A percentile compares a stretch with the other conserved stretches of the same genome.
These are phyloP conservation scores for Prionace glauca DNA, from an alignment of 2,797 vertebrate genomes.

Conservation along the genomic window DNA sequence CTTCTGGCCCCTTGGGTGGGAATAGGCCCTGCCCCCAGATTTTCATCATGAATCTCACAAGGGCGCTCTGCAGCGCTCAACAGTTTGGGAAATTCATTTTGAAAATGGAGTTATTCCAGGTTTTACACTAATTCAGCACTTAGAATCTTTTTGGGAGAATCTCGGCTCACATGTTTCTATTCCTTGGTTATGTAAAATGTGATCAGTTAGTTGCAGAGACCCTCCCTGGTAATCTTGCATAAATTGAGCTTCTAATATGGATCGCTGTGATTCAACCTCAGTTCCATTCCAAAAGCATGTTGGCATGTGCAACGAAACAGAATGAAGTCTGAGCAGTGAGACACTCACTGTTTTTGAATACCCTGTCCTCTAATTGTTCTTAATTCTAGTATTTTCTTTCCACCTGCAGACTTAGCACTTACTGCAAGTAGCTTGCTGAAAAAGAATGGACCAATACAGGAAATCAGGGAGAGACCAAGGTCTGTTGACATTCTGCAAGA, in stretches of 20 bases:
- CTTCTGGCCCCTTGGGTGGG: no score
- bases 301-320: not conserved
- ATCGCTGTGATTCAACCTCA: not conserved
- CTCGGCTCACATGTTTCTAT: not conserved
- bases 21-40: no score
- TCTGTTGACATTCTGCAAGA: constrained; percentile 76
- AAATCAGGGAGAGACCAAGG: constrained; percentile 53
- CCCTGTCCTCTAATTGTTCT: not conserved
- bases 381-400: not conserved
- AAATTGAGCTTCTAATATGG: not conserved
- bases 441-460: constrained; percentile 45
- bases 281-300: not conserved
- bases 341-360: not conserved
- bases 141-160: no score
- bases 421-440: not conserved
- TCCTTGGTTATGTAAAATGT: not conserved
- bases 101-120: no score
- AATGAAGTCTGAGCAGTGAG: not conserved
- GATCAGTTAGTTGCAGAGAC: not conserved
- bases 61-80: no score
- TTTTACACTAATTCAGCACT: no score
- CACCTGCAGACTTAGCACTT: constrained; percentile 21
- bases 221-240: not conserved
- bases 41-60: no score
- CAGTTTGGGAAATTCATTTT: no score